Conservation (phyloP, 1,140 invertebrate species). For the Aphis craccivora region DNA sequence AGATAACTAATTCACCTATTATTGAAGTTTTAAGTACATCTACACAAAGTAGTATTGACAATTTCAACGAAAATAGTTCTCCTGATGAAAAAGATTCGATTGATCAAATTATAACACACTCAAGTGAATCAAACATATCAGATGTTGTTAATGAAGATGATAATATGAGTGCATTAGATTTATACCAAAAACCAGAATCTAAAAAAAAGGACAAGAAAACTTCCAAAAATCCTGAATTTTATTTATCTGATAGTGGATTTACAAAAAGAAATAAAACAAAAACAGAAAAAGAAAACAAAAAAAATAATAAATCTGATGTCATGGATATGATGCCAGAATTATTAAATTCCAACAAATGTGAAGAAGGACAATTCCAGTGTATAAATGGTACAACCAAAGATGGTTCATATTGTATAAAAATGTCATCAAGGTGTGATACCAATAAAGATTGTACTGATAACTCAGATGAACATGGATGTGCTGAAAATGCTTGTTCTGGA, state of each 20-base stretch:
- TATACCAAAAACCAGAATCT: slow-evolving; percentile 58
- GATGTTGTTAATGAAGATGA: background rate
- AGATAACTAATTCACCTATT: background rate
- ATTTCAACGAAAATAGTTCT: background rate
- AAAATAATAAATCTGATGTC: slow-evolving; percentile 28
- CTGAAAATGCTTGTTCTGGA: slow-evolving; percentile 68
- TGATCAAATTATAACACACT: background rate
- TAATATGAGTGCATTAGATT: slow-evolving; percentile 31
- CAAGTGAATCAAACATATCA: background rate
- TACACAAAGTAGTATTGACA: background rate
- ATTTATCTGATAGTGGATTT: slow-evolving; percentile 28
- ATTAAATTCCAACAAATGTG: slow-evolving; percentile 58
- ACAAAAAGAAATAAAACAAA: slow-evolving; percentile 51
- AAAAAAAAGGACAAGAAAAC: slow-evolving; percentile 60
- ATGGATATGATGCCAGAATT: background rate
- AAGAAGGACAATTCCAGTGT: slow-evolving; percentile 70
- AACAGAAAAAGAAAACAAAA: slow-evolving; percentile 49
- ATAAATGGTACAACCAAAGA: slow-evolving; percentile 67
- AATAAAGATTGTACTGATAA: slow-evolving; percentile 72
- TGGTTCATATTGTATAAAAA: slow-evolving; percentile 69
- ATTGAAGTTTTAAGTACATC: background rate
- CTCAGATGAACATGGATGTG: slow-evolving; percentile 72
- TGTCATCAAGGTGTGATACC: slow-evolving; percentile 70
- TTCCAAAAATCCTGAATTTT: slow-evolving; percentile 55
- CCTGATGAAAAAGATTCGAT: background rate